phyloP scores from a whole-genome alignment of 2,113 vertebrate species.

The Eptesicus fuscus region DNA sequence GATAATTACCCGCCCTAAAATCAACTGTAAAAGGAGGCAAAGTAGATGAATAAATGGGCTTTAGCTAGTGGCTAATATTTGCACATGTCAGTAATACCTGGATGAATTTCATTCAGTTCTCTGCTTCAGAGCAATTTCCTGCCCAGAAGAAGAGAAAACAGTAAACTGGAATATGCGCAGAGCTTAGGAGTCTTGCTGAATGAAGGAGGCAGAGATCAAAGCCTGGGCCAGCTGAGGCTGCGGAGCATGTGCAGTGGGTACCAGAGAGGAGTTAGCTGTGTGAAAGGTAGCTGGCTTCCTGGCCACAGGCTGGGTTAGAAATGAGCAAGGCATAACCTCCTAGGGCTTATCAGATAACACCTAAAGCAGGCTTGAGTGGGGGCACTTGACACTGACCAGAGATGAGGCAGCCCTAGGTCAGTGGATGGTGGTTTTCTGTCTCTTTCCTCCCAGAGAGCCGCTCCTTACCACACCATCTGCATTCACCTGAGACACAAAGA shows the following conservation, averaged over 20 bases:
- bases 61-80: neutral
- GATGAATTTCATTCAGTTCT: neutral
- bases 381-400: neutral
- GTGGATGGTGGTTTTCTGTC: neutral
- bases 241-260: rapidly evolving
- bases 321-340: neutral
- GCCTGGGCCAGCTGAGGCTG: neutral
- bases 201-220: neutral
- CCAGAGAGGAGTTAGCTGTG: rapidly evolving
- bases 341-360: neutral
- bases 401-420: neutral
- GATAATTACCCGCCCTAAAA: neutral
- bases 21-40: neutral
- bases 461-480: too few relatives aligned
- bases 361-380: neutral
- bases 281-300: too few relatives aligned
- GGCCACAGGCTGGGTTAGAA: neutral
- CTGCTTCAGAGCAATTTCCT: neutral
- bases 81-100: neutral
- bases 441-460: neutral
- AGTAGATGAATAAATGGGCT: neutral
- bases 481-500: too few relatives aligned
- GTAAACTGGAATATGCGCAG: neutral
- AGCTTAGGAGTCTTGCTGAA: neutral
- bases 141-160: neutral